Evolutionary conservation across 2,888 invertebrate genomes (phyloP), one percentile per base, ranked within the genome.

Genomic region (Leptopterna dolabrata): DNA sequence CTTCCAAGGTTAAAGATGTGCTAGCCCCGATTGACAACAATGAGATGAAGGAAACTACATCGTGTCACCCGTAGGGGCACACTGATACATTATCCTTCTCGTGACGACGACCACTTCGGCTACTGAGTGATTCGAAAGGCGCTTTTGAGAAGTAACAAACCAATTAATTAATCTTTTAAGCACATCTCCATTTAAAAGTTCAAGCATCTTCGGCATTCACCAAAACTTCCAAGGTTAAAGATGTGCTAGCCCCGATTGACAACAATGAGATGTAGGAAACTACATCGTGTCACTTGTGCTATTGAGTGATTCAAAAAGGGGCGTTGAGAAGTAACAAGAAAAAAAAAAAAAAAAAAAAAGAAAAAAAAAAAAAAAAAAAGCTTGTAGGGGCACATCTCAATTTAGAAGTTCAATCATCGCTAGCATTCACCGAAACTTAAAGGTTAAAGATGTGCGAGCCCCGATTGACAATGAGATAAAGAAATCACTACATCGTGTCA

Each of bases 31-130:
- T 81, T 81, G 81, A 81, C 81, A 55, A 9, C 55, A 30, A 43
- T n/a, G 81, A 29, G 81, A 78, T 78, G 43, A 6, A 45, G 19
- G 16, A 78, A 78, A 78, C 41, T 19, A 11, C 78, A 36, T 19
- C 43, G 71, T 70, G 83, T 36, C 83, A 83, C 83, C 83, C 83
- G 83, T 29, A 55, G 30, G 51, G 63, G 19, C 71, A n/a, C 83
- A 83, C n/a, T 51, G 24, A 16, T 83, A 43, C 70, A 14, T 0
- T 83, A 30, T 83, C 9, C 83, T 83, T 83, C 83, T 71, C 83
- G 43, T 83, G 83, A 83, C 83, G 83, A 83, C 83, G 83, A 24
- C 83, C 83, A 41, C 70, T 43, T 36, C 2, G 30, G 70, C 83
- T 24, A 83, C 7, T 11, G 19, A 71, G 0, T 1, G 14, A 11